Evolutionary conservation across 2,797 vertebrate genomes (phyloP), one percentile per base, ranked within the genome.

Genomic region (Vireo griseus): DNA sequence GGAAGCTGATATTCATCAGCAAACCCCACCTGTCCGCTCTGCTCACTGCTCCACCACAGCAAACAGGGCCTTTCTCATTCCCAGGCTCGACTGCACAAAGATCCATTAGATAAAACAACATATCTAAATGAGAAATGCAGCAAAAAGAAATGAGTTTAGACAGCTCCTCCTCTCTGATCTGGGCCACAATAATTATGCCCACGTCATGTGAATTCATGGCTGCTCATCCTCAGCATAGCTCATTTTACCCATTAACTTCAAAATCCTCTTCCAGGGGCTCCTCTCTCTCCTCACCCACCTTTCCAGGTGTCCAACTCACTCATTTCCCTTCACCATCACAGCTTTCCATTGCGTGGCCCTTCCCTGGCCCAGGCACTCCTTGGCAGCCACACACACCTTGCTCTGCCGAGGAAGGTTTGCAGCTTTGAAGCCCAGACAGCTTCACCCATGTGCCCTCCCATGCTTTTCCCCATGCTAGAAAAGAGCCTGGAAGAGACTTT

Each of bases 111-210:
- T 95, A 55, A 92, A 94, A 72, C 88, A 71, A 82, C 18, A 33
- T 14, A 86, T 78, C 95, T 94, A 93, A 95, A 96, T 88, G 76
- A 95, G 83, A 96, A 94, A 88, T 31, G 86, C 76, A 69, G 85
- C 81, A 81, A 66, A 88, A 92, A 88, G 77, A 88, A 95, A 95
- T 88, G 18, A 90, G 50, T 86, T 93, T n/a, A 80, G 90, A 68
- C 75, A 92, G 84, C 86, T 86, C 84, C 90, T 95, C 91, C 84
- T 92, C 72, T 94, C 78, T 58, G 86, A 93, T 95, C 79, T 55
- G 40, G 50, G 61, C 68, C 82, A 7, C 18, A 83, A 45, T 61
- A 71, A 92, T 86, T 87, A 92, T 25, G 37, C 17, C 61, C 50
- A 11, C 0, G 2, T 72, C 3, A 2, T 15, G 22, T 20, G 50